phyloP scores from a whole-genome alignment of 2,797 vertebrate genomes.

The Poeciliopsis presidionis region DNA sequence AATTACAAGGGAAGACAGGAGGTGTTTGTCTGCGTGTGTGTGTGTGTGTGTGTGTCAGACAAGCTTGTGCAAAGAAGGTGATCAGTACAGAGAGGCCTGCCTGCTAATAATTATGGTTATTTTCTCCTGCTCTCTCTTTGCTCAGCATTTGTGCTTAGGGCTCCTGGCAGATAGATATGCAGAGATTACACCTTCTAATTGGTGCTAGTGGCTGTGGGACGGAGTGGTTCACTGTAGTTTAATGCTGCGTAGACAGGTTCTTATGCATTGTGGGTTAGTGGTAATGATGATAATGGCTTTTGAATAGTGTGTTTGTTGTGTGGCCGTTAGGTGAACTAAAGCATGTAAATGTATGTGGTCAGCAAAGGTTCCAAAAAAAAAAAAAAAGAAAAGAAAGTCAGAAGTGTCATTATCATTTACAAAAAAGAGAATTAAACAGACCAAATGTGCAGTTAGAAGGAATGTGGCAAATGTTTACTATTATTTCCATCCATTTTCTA shows the following conservation, averaged over 20 bases:
- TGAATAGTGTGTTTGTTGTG: slow-evolving; percentile 37
- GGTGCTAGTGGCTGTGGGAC: slow-evolving; percentile 66
- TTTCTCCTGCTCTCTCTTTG: slow-evolving; percentile 59
- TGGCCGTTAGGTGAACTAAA: slow-evolving; percentile 29
- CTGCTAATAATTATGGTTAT: slow-evolving; percentile 73
- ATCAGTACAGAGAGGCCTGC: slow-evolving; percentile 68
- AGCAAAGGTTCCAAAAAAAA: slow-evolving; percentile 5
- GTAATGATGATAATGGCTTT: slow-evolving; percentile 54
- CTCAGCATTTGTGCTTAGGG: slow-evolving; percentile 67
- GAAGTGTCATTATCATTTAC: neutral
- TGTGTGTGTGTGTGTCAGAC: slow-evolving; percentile 27
- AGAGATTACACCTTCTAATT: slow-evolving; percentile 77
- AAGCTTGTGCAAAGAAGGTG: slow-evolving; percentile 66
- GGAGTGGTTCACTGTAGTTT: slow-evolving; percentile 56
- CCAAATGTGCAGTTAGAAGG: neutral
- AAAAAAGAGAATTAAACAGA: neutral
- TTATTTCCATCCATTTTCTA: no score
- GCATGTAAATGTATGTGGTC: slow-evolving; percentile 23
- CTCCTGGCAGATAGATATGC: slow-evolving; percentile 77
- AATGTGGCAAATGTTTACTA: neutral
- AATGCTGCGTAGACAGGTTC: slow-evolving; percentile 64
- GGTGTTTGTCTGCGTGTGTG: slow-evolving; percentile 7
- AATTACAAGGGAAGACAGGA: slow-evolving; percentile 48
- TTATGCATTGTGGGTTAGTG: slow-evolving; percentile 56
- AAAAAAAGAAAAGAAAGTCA: neutral